Evolutionary conservation across 2,888 invertebrate genomes (phyloP).

Genomic region (Lampropteryx suffumata): DNA sequence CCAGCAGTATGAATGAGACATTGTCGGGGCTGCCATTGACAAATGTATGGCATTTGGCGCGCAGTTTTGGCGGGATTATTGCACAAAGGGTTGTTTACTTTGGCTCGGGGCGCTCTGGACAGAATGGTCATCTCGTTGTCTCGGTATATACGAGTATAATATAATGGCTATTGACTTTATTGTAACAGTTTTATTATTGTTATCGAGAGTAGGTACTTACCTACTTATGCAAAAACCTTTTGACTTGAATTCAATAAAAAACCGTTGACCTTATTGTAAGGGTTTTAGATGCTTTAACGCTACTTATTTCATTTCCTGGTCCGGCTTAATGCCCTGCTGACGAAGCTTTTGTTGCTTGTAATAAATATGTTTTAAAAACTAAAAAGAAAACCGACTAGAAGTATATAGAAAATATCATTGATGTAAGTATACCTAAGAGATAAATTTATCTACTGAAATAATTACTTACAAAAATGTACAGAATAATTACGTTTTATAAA

Average conservation of each 20-base stretch:
- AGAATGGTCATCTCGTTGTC: constrained; percentile 31
- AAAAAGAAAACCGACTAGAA: too few relatives aligned
- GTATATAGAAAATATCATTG: too few relatives aligned
- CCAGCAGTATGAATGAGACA: constrained; percentile 60
- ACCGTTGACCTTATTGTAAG: constrained; percentile 23
- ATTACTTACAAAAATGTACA: too few relatives aligned
- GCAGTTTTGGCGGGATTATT: constrained; percentile 64
- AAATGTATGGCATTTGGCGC: constrained; percentile 70
- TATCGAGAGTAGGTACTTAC: constrained; percentile 5
- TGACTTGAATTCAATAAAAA: constrained; percentile 5
- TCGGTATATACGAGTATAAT: constrained; percentile 16
- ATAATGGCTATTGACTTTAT: constrained; percentile 15
- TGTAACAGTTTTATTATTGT: constrained; percentile 22
- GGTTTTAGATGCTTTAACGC: background rate
- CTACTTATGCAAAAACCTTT: constrained; percentile 12
- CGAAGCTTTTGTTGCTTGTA: background rate
- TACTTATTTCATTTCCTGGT: constrained; percentile 13
- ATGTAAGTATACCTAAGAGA: too few relatives aligned
- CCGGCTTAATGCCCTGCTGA: background rate
- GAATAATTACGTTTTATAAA: too few relatives aligned
- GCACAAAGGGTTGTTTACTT: constrained; percentile 60
- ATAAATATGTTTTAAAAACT: too few relatives aligned
- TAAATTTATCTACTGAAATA: too few relatives aligned
- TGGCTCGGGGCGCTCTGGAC: constrained; percentile 39
- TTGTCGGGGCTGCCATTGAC: constrained; percentile 69